phyloP scores from a whole-genome alignment of 2,797 vertebrate genomes.

The Oreonectes daqikongensis region DNA sequence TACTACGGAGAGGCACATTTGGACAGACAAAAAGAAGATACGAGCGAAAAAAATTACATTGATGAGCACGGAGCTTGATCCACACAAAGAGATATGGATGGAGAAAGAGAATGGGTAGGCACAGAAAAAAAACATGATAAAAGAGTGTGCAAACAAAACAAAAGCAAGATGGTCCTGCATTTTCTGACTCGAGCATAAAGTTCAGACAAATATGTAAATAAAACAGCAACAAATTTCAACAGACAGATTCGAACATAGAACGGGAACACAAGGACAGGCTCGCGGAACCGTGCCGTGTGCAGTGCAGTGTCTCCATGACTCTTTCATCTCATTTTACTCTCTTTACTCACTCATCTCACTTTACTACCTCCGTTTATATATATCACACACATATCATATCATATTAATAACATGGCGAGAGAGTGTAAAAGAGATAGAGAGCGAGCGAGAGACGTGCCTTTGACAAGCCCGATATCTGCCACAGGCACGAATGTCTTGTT shows the following conservation, averaged over 20 bases:
- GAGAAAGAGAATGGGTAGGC: too few species aligned
- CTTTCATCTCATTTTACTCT: too few species aligned
- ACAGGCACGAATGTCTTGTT: constrained; percentile 54
- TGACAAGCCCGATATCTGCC: constrained; percentile 44
- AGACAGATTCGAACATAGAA: not conserved
- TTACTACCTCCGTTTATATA: not conserved
- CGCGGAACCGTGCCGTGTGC: constrained; percentile 21
- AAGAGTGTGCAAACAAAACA: not conserved
- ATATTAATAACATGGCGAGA: not conserved
- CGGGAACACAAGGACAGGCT: constrained; percentile 5
- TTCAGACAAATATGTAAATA: not conserved
- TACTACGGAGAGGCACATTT: constrained; percentile 28
- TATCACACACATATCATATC: not conserved
- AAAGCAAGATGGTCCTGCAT: constrained; percentile 7
- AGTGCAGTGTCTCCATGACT: too few species aligned
- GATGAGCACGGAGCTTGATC: constrained; percentile 29
- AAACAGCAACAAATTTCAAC: constrained; percentile 9
- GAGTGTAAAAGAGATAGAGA: constrained; percentile 15
- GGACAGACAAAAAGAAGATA: constrained; percentile 24
- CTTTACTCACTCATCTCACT: too few species aligned
- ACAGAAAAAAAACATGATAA: constrained; percentile 20
- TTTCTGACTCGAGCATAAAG: not conserved
- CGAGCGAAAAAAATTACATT: constrained; percentile 23
- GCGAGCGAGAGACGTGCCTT: not conserved
- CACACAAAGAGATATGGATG: constrained; percentile 5